A percentile compares a stretch with the other conserved stretches of the same genome.
Conservation (phyloP, 1,140 invertebrate genomes). For the Bombus balteatus region DNA sequence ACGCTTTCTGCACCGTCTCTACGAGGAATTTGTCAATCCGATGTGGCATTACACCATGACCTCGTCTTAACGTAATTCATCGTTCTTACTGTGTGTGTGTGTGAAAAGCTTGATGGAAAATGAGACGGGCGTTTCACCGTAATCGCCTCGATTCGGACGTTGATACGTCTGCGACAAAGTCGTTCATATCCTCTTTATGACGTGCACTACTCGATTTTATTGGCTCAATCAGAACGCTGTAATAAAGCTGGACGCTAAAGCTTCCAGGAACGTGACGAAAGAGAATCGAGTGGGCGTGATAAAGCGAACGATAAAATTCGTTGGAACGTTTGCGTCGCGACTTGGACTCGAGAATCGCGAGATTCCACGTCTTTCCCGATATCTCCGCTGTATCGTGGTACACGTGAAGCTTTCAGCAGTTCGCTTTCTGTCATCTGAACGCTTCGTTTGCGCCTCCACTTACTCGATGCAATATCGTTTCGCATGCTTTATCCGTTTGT, state of each 20-base stretch:
- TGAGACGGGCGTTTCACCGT: too few relatives aligned
- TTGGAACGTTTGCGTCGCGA: background rate
- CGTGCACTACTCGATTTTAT: slow-evolving; percentile 36
- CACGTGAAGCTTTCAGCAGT: background rate
- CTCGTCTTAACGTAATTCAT: background rate
- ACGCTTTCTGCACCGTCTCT: background rate
- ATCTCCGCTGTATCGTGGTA: too few relatives aligned
- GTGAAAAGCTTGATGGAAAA: background rate
- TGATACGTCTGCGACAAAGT: background rate
- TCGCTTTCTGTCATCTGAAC: background rate
- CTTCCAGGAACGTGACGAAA: background rate
- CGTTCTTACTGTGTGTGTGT: background rate
- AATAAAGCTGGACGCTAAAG: background rate
- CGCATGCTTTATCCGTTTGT: background rate
- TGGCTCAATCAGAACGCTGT: slow-evolving; percentile 13
- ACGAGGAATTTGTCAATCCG: background rate
- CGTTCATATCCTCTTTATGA: slow-evolving; percentile 6
- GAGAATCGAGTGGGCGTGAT: background rate
- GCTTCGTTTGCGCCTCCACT: too few relatives aligned
- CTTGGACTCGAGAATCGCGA: background rate
- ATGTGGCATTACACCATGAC: background rate
- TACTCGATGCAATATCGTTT: background rate
- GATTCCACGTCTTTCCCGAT: background rate
- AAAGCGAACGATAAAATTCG: background rate
- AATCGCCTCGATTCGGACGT: background rate